These are phyloP conservation scores for Diadumene lineata DNA, from an alignment of 92 coral and sea anemone genomes.

Conservation along the genomic window DNA sequence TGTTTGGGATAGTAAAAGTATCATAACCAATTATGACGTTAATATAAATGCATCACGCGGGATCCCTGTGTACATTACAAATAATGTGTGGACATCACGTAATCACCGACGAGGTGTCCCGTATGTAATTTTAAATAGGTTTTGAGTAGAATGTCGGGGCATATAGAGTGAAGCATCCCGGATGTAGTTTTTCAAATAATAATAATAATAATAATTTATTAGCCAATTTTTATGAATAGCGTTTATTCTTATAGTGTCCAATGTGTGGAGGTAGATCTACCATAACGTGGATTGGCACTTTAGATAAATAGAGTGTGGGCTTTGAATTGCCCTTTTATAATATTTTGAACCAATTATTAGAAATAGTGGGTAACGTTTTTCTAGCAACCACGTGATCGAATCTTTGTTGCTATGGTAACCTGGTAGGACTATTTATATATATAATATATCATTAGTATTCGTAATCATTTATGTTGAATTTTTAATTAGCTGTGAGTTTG, in stretches of 20 bases:
- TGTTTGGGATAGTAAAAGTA: background rate
- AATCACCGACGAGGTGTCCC: background rate
- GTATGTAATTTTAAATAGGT: background rate
- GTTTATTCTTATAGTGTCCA: background rate
- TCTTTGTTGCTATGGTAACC: conserved; percentile 25
- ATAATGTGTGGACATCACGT: conserved; percentile 1
- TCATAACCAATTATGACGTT: background rate
- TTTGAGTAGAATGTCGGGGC: background rate
- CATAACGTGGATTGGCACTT: background rate
- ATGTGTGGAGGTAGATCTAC: conserved; percentile 1
- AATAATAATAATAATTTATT: no score
- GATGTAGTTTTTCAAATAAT: background rate
- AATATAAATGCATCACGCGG: conserved; percentile 1
- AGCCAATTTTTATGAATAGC: background rate
- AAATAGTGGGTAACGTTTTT: conserved; percentile 14
- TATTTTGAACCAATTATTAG: conserved; percentile 8
- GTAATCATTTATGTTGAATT: background rate
- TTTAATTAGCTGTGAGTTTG: background rate
- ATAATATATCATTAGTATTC: background rate
- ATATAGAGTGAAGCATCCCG: background rate
- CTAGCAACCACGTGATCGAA: conserved; percentile 10
- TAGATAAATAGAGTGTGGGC: no score
- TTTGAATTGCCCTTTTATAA: conserved; percentile 1
- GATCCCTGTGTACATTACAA: background rate
- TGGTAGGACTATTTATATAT: conserved; percentile 18